Evolutionary conservation across 2,888 invertebrate genomes (phyloP).

Genomic region (Colletes collaris): DNA sequence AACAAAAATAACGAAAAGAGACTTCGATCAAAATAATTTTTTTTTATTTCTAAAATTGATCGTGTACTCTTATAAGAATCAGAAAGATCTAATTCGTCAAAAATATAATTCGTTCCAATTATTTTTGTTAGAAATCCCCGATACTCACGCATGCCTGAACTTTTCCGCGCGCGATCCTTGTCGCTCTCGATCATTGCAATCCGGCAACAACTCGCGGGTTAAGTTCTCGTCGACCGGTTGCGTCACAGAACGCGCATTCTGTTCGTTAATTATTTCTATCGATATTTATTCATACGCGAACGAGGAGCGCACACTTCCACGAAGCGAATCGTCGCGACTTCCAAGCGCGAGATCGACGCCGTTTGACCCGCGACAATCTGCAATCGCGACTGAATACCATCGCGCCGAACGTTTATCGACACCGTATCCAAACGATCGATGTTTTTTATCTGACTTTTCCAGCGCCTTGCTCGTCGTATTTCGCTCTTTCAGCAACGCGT

Average conservation of each 20-base stretch:
- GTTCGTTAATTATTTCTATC: conserved; percentile 11
- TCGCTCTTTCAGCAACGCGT: not conserved
- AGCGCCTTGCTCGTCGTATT: not conserved
- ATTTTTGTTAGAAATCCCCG: not conserved
- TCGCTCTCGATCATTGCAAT: conserved; percentile 41
- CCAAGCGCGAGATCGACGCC: not conserved
- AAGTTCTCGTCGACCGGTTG: conserved; percentile 12
- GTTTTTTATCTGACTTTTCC: conserved; percentile 16
- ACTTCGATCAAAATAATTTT: too few species aligned
- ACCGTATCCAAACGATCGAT: conserved; percentile 13
- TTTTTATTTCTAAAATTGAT: too few species aligned
- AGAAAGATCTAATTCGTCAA: too few species aligned
- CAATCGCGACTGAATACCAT: conserved; percentile 33
- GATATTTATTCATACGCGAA: not conserved
- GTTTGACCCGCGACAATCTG: conserved; percentile 15
- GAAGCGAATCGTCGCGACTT: conserved; percentile 13
- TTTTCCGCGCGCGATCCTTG: conserved; percentile 42
- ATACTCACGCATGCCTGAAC: conserved; percentile 41
- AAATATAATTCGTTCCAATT: too few species aligned
- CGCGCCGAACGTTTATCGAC: conserved; percentile 35
- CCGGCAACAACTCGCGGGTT: conserved; percentile 1
- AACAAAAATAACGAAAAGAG: too few species aligned
- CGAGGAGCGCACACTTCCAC: not conserved
- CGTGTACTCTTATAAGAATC: too few species aligned
- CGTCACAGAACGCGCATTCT: conserved; percentile 5